Percentiles rank a stretch among this genome's conserved stretches.
Conservation (phyloP, 2,888 invertebrate genomes). For the Netelia melanura region DNA sequence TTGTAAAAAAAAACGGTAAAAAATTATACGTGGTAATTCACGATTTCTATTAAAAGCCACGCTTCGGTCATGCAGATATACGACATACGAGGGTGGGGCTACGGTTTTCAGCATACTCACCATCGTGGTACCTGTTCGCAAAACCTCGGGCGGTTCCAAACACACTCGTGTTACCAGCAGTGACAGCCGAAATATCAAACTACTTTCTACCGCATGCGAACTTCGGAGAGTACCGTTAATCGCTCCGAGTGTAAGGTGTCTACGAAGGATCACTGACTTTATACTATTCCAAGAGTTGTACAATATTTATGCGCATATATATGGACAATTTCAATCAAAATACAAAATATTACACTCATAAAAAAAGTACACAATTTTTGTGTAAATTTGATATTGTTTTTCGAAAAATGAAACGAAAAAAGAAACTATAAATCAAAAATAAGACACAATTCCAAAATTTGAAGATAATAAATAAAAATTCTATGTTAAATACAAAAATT, state of each 20-base stretch:
- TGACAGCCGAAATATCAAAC: conserved; percentile 75
- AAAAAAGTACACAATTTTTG: no score
- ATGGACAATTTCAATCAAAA: neutral
- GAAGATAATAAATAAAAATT: no score
- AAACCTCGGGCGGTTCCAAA: neutral
- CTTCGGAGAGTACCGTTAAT: conserved; percentile 70
- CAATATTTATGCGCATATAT: conserved; percentile 23
- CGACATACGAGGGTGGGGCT: conserved; percentile 16
- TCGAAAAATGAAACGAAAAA: no score
- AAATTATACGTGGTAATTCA: neutral
- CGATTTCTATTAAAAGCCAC: conserved; percentile 5
- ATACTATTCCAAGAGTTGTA: neutral
- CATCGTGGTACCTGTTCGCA: neutral
- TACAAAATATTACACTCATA: neutral
- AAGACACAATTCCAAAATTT: no score
- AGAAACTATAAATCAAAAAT: no score
- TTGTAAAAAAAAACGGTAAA: neutral
- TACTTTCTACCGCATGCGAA: conserved; percentile 76
- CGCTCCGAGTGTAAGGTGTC: conserved; percentile 53
- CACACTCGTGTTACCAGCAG: neutral
- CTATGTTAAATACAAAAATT: no score
- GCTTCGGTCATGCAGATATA: neutral
- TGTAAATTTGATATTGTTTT: no score
- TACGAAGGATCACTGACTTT: conserved; percentile 37
- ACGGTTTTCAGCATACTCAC: neutral